These are phyloP conservation scores for Drosophila serrata DNA, from an alignment of 1,140 invertebrate species.

Conservation along the genomic window DNA sequence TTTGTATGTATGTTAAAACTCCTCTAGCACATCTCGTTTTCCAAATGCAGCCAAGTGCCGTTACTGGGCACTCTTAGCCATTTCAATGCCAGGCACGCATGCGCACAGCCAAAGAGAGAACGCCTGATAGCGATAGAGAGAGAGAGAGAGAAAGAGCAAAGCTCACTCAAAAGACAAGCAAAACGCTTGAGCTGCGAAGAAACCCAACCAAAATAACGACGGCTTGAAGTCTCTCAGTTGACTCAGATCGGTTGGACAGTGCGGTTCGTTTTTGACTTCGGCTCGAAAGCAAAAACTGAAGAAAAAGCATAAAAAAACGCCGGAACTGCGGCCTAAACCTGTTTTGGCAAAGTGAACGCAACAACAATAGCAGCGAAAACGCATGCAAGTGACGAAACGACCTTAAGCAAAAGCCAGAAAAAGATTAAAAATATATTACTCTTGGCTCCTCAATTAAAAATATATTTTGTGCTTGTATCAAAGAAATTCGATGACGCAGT, in stretches of 20 bases:
- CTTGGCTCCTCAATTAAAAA: conserved; percentile 12
- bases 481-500: conserved; percentile 16
- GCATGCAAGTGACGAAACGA: conserved; percentile 75
- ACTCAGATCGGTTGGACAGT: conserved; percentile 36
- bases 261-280: conserved; percentile 45
- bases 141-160: conserved; percentile 12
- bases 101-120: conserved; percentile 17
- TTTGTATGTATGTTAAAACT: neutral
- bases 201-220: conserved; percentile 34
- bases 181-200: conserved; percentile 9
- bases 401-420: conserved; percentile 62
- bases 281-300: conserved; percentile 1
- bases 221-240: conserved; percentile 51
- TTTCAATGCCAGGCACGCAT: conserved; percentile 59
- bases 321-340: conserved; percentile 67
- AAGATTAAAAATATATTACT: conserved; percentile 15
- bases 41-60: conserved; percentile 26
- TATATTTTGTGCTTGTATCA: neutral
- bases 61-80: conserved; percentile 25
- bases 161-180: conserved; percentile 1
- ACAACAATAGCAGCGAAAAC: conserved; percentile 57
- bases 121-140: neutral
- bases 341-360: conserved; percentile 52
- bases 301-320: conserved; percentile 40
- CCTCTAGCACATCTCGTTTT: conserved; percentile 16